phyloP scores from a whole-genome alignment of 1,140 invertebrate species.

The Drosophila triauraria region DNA sequence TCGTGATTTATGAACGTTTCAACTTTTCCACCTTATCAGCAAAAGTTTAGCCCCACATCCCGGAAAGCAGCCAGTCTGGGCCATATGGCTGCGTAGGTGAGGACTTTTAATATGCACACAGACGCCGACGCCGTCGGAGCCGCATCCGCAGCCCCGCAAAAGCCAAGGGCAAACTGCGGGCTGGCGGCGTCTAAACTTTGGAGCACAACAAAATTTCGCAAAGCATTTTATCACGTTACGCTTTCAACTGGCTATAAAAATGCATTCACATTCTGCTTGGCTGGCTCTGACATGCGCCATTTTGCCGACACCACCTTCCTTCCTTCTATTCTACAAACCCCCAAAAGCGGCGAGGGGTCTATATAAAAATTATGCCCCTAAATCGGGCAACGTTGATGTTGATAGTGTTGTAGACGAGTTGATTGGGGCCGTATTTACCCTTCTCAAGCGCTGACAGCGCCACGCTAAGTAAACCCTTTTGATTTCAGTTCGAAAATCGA shows the following conservation, averaged over 20 bases:
- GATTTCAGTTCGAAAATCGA: slow-evolving; percentile 74
- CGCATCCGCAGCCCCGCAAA: neutral
- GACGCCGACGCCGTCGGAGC: slow-evolving; percentile 2
- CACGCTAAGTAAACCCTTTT: slow-evolving; percentile 59
- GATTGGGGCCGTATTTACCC: slow-evolving; percentile 62
- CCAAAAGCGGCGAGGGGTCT: slow-evolving; percentile 28
- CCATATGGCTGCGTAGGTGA: slow-evolving; percentile 63
- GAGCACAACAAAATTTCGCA: slow-evolving; percentile 63
- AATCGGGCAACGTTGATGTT: slow-evolving; percentile 67
- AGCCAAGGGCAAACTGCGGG: slow-evolving; percentile 74
- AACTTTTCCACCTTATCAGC: slow-evolving; percentile 81
- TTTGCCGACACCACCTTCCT: slow-evolving; percentile 19
- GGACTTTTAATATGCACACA: slow-evolving; percentile 65
- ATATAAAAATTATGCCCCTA: slow-evolving; percentile 73
- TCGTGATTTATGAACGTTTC: slow-evolving; percentile 82
- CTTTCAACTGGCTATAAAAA: slow-evolving; percentile 80
- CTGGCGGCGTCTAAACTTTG: slow-evolving; percentile 72
- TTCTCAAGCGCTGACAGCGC: slow-evolving; percentile 68
- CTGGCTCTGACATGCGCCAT: slow-evolving; percentile 63
- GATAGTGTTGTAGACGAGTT: slow-evolving; percentile 50
- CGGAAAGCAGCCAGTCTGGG: slow-evolving; percentile 42
- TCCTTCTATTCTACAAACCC: neutral
- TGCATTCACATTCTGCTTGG: slow-evolving; percentile 61
- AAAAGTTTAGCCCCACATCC: slow-evolving; percentile 66
- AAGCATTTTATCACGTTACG: slow-evolving; percentile 82